These are phyloP conservation scores for Prosapia bicincta DNA, from an alignment of 2,888 invertebrate species.

Conservation along the genomic window DNA sequence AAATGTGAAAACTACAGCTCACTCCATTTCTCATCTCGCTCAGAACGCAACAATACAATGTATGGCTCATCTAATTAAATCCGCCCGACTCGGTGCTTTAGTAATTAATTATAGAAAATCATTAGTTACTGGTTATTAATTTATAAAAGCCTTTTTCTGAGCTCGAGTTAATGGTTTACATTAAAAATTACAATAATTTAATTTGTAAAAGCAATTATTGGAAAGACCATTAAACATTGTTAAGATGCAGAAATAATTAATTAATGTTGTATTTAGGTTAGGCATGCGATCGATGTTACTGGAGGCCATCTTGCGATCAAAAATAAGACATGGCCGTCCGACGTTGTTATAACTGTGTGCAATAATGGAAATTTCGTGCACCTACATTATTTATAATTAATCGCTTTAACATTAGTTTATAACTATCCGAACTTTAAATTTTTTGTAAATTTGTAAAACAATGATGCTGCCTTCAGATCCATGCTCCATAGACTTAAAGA, in stretches of 20 bases:
- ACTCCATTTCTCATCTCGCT: neutral
- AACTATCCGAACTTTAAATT: no score
- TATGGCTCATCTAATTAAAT: neutral
- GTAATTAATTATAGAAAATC: conserved; percentile 2
- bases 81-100: neutral
- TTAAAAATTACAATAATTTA: conserved; percentile 2
- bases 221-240: neutral
- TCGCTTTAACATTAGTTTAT: no score
- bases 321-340: no score
- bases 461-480: no score
- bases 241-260: conserved; percentile 2
- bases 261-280: neutral
- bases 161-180: neutral
- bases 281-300: neutral
- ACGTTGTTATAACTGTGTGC: no score
- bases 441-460: no score
- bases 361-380: no score
- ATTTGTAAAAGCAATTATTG: conserved; percentile 2
- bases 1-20: no score
- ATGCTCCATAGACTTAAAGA: no score
- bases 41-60: neutral
- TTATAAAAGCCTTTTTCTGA: neutral
- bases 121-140: neutral
- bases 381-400: no score
- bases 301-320: no score